Evolutionary conservation across 1,140 invertebrate species (phyloP), one percentile per base, ranked within the genome.

Genomic region (Matsumurasca onukii): DNA sequence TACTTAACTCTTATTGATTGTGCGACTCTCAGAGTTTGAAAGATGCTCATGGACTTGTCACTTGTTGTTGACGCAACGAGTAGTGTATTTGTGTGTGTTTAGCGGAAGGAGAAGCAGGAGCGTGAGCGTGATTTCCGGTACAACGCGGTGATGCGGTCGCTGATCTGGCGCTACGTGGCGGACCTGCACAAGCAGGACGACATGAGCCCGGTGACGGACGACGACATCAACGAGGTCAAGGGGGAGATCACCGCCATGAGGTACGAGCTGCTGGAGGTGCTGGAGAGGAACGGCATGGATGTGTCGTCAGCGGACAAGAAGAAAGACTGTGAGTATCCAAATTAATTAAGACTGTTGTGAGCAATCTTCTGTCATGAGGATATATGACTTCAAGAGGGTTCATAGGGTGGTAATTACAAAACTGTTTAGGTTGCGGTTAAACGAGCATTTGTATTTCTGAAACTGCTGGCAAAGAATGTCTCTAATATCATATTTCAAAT

Each of bases 201-300:
- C 71, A 85, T 90, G 72, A 86, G 87, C 72, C 82, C 86, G 0
- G 92, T 97, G 0, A 95, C 93, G 17, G 94, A 97, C 77, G 94
- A 97, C 73, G 91, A 97, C 74, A 86, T 97, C 57, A 95, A 95
- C 73, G 95, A 98, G 81, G 85, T 98, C 0, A 97, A 97, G 77
- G 89, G 90, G 75, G 93, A 96, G 73, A 89, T 97, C 20, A 91
- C 89, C 0, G 83, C 89, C 0, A 86, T 93, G 80, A 84, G 89
- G 72, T 93, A 89, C 76, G 93, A 96, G 78, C 83, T 97, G 69
- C 80, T 96, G 0, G 92, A 96, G 73, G 88, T 96, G 20, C 86
- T 96, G 30, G 84, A 86, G 62, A 86, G 81, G 76, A 93, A 91
- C 73, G 90, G 91, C 27, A 89, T 93, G 88, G 88, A 92, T 76